Conservation (phyloP, 2,888 invertebrate genomes). For the Drosophila greeni region DNA sequence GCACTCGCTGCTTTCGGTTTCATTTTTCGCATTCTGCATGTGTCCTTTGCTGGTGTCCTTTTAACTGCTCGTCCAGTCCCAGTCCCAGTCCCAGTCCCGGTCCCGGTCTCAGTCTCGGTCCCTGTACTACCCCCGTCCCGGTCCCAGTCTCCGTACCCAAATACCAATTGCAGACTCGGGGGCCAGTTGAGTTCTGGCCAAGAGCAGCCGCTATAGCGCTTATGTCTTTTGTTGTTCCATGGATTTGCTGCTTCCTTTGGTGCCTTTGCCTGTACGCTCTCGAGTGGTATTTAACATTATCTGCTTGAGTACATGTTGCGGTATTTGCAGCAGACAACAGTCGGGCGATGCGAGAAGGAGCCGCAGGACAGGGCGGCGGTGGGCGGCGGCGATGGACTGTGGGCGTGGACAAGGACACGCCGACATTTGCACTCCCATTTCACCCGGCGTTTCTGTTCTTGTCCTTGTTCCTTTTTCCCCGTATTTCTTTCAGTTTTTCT, state of each 20-base stretch:
- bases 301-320: constrained; percentile 76
- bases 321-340: constrained; percentile 75
- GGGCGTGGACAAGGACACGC: constrained; percentile 62
- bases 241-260: constrained; percentile 71
- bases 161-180: constrained; percentile 28
- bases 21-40: constrained; percentile 57
- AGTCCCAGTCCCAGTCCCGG: constrained; percentile 11
- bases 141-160: neutral
- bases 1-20: constrained; percentile 57
- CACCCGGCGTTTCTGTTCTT: constrained; percentile 30
- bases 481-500: constrained; percentile 27
- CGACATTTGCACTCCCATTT: constrained; percentile 51
- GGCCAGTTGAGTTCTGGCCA: constrained; percentile 27
- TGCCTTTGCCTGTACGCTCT: constrained; percentile 46
- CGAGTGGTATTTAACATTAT: constrained; percentile 76
- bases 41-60: constrained; percentile 68
- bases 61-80: constrained; percentile 53
- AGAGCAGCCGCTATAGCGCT: constrained; percentile 56
- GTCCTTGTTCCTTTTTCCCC: constrained; percentile 28
- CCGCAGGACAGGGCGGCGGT: constrained; percentile 30
- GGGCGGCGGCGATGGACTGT: constrained; percentile 26
- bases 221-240: constrained; percentile 71
- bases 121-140: neutral
- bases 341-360: constrained; percentile 26
- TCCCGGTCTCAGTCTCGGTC: constrained; percentile 11